Evolutionary conservation across 2,113 vertebrate species (phyloP), one percentile per base, ranked within the genome.

Genomic region (Planiliza haematocheilus): DNA sequence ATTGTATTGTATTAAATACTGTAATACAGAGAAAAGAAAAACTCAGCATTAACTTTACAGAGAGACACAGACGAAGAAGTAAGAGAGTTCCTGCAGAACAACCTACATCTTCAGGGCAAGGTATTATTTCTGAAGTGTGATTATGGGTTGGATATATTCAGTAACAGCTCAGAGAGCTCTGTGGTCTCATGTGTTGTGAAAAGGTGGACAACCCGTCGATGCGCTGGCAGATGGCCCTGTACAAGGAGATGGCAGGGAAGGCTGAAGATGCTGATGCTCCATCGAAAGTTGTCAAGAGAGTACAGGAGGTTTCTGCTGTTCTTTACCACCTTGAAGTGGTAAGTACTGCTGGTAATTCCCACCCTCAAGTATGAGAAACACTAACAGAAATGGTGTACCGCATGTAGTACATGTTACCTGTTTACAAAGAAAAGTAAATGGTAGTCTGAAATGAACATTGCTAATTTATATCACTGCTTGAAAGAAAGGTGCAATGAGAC

Each of bases 1-100:
- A 12, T 16, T 20, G 11, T 36, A 39, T 75, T 65, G 2, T 20
- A 37, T 48, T 37, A 14, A 37, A 52, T 11, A 36, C 18, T 42
- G 12, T 16, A 42, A 2, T 18, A 18, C 5, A 17, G 11, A 43
- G 62, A 14, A 39, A 11, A 30, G 45, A 18, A 51, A 45, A 63
- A 6, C 9, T 63, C 16, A n/a, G 80, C 66, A 21, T 68, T 59
- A 34, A 37, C 38, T 58, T 83, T 69, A 59, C 94, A 98, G 97
- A 97, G 96, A 93, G 97, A 99, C 91, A 99, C 97, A 0, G 95
- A 98, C 63, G 96, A 98, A 87, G 97, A 98, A 91, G 97, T 99
- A 8, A 93, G 96, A 60, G 97, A 99, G 86, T 97, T 95, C 86
- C 92, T 99, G 72, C 94, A 95, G 67, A 95, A 94, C 88, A 98